A percentile compares a stretch with the other conserved stretches of the same genome.
Conservation (phyloP, 2,888 invertebrate genomes). For the Athalia cordata region DNA sequence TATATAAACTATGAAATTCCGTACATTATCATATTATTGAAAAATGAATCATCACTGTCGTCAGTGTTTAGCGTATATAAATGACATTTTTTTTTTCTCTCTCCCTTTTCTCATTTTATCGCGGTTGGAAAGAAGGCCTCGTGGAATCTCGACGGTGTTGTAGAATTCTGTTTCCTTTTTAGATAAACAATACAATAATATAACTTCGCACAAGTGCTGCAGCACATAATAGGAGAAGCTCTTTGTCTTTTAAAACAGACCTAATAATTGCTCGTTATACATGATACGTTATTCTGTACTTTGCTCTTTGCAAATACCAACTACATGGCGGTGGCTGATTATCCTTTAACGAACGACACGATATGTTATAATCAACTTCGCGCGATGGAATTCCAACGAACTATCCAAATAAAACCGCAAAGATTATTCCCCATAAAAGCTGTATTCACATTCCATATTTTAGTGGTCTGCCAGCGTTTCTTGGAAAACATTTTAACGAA, state of each 20-base stretch:
- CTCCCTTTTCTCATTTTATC: background rate
- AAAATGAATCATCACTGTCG: too few species aligned
- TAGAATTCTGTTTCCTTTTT: constrained; percentile 33
- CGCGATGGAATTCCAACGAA: background rate
- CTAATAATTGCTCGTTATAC: background rate
- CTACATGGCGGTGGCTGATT: background rate
- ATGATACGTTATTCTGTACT: background rate
- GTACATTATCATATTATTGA: too few species aligned
- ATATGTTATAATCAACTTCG: background rate
- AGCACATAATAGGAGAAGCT: background rate
- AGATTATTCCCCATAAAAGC: too few species aligned
- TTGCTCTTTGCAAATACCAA: constrained; percentile 26
- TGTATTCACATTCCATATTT: too few species aligned
- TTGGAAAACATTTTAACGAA: too few species aligned
- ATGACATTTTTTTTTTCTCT: too few species aligned
- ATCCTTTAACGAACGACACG: constrained; percentile 21
- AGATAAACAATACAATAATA: constrained; percentile 18
- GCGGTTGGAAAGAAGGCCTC: constrained; percentile 14
- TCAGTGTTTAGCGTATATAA: too few species aligned
- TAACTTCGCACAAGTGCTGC: too few species aligned
- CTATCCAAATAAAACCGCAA: background rate
- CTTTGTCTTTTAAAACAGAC: constrained; percentile 5
- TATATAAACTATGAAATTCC: too few species aligned
- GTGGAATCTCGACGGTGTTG: constrained; percentile 33
- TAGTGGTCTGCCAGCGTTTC: too few species aligned